Conservation (phyloP, 1,140 invertebrate genomes). For the Alviniconcha marisindica region DNA sequence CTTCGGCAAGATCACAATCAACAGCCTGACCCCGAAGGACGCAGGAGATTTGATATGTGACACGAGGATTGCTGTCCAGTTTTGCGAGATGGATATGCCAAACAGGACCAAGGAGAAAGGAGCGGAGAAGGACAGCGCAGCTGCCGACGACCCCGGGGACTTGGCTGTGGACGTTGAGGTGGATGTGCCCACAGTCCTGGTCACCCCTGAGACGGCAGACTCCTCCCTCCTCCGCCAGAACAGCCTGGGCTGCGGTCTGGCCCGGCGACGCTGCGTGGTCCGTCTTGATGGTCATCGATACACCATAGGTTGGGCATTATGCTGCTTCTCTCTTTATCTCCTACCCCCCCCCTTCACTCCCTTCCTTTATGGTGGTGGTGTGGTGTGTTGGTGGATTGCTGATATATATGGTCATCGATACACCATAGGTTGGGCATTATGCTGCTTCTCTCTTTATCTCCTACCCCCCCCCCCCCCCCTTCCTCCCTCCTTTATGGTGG, state of each 20-base stretch:
- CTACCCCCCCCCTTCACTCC: too few species aligned
- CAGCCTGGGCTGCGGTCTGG: conserved; percentile 39
- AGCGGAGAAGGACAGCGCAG: neutral
- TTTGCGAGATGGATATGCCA: too few species aligned
- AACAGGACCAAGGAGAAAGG: too few species aligned
- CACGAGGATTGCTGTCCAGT: too few species aligned
- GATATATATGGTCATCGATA: conserved; percentile 58
- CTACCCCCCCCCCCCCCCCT: too few species aligned
- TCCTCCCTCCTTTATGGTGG: too few species aligned
- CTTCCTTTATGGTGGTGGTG: too few species aligned
- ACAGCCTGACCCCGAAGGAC: too few species aligned
- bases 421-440: conserved; percentile 52
- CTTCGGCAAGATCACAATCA: too few species aligned
- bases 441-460: conserved; percentile 2
- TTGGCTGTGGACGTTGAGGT: conserved; percentile 34
- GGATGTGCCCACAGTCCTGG: conserved; percentile 41
- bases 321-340: conserved; percentile 2
- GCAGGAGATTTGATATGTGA: too few species aligned
- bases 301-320: conserved; percentile 52
- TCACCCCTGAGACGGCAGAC: conserved; percentile 18
- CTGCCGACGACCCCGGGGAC: neutral
- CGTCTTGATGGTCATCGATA: conserved; percentile 58
- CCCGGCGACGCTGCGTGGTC: conserved; percentile 57
- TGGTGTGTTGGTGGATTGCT: too few species aligned
- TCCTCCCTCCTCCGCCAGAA: conserved; percentile 34